Evolutionary conservation across 1,140 invertebrate species (phyloP), one percentile per base, ranked within the genome.

Genomic region (Epicauta chinensis): DNA sequence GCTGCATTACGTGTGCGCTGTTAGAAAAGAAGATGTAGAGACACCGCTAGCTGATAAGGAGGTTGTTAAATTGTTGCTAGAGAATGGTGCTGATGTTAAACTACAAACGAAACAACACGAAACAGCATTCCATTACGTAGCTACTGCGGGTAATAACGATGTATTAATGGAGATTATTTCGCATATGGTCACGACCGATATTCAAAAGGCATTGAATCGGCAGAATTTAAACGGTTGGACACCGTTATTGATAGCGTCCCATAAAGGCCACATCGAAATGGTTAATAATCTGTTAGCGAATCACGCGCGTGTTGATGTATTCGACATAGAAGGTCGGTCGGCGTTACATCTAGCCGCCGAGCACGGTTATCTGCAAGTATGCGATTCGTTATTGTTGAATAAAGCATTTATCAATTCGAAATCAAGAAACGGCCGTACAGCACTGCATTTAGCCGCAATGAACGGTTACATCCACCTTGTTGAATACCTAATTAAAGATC

Each of bases 331-430:
- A 71, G 94, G 94, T 9, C 79, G 94, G 61, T 95, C 93, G 0
- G 93, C 93, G 0, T 75, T 99, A 34, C 97, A 99, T 73, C 75
- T 98, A 51, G 94, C 95, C 0, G 93, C 93, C 1, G 93, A 98
- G 66, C 86, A 87, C 62, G 96, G 96, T 0, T 97, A 91, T 66
- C 71, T 88, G 35, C 81, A 93, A 71, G 91, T 98, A 0, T 96
- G 93, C 65, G 93, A 98, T 70, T 87, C 93, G 9, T 73, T 99
- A n/a, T 75, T 99, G 12, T 86, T 89, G 44, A 89, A 96, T 71
- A 98, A 98, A 74, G 97, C 97, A 0, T 99, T 98, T 70, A 97
- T 98, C 39, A 99, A 98, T 73, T 97, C 88, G 1, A 98, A 89
- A 76, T 93, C 82, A 0, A 76, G 88, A 60, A 87, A 90, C 51